Base-by-base conservation (phyloP, 2,888 invertebrate genomes). In the Parochlus steinenii region DNA sequence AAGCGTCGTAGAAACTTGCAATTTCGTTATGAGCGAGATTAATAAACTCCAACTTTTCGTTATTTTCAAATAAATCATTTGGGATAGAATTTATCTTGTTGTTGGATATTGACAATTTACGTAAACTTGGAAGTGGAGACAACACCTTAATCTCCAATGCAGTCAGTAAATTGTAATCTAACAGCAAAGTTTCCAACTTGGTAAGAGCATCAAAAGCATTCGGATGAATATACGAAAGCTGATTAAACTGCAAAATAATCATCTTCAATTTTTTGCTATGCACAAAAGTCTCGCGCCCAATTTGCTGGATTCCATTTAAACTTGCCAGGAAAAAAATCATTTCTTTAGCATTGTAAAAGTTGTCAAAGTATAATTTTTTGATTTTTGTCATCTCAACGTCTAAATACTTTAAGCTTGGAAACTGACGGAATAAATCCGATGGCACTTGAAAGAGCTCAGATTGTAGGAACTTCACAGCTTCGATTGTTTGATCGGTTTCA, bases 31-130 rank as follows among this genome's bases (percentile, higher is more conserved):
- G 34, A 14, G 28, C 34, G 5, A 34, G n/a, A 17, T 34, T 34
- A 7, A 34, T 22, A 22, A 28, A 28, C 16, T 34, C 34, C 15
- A 34, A 28, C 16, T 20, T 27, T 7, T 27, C 22, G 6, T 14
- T 14, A 3, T 7, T 20, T 11, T 7, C 10, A 17, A 34, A 34
- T 16, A 34, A 28, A 22, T 28, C 20, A 20, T 34, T 17, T 5
- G 34, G 22, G 11, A 28, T 28, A 6, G 2, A 6, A 8, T 27
- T 28, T 4, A 34, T 20, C 16, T 28, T 34, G n/a, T 34, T 34
- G 28, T 34, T 23, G 12, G 34, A 12, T 11, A 34, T 34, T n/a
- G 34, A 34, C 11, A 34, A 34, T 14, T 34, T 27, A 4, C 27
- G 7, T 5, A 34, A 17, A 22, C 20, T 27, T 20, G 34, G 26